Evolutionary conservation across 2,113 vertebrate genomes (phyloP).

Genomic region (Isurus oxyrinchus): DNA sequence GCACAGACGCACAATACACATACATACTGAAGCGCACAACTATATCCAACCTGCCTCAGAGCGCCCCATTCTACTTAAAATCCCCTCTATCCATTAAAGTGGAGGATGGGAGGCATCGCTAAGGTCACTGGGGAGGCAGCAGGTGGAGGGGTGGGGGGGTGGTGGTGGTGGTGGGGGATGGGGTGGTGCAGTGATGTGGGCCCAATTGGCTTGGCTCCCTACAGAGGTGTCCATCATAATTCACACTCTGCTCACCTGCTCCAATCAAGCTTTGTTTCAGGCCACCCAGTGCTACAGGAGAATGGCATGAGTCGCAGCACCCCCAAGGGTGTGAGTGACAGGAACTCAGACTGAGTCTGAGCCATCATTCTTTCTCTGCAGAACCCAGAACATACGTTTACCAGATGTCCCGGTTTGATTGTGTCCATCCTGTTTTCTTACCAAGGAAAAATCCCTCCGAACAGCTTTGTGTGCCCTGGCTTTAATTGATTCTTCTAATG

Average conservation of each 20-base stretch:
- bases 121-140: neutral
- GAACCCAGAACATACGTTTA: neutral
- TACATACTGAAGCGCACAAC: neutral
- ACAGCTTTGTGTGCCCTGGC: neutral
- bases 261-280: neutral
- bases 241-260: neutral
- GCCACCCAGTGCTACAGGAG: neutral
- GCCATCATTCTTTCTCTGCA: neutral
- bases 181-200: too few species aligned
- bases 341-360: neutral
- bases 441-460: neutral
- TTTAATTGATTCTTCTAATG: slow-evolving; percentile 22
- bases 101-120: neutral
- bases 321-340: neutral
- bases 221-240: neutral
- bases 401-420: neutral
- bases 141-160: neutral
- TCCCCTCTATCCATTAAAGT: neutral
- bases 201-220: neutral
- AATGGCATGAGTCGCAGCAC: neutral
- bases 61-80: neutral
- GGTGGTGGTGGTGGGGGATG: neutral
- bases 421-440: neutral
- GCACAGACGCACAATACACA: neutral
- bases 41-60: neutral